Percentiles rank a stretch among this genome's conserved stretches.
Conservation (phyloP, 64 coral and sea anemone species). For the Dendronephthya gigantea region DNA sequence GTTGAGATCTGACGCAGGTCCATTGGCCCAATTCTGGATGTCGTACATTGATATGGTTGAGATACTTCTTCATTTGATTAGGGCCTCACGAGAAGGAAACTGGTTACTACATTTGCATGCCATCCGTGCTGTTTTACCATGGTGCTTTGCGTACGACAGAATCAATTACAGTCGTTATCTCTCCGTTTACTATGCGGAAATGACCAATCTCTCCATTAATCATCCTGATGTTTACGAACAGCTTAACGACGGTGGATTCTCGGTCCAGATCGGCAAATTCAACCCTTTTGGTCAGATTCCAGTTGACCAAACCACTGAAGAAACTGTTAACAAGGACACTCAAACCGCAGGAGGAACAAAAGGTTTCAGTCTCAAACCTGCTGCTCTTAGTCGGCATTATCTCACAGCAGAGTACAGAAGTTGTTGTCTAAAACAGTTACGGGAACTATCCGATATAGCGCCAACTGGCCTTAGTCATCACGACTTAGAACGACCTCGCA, state of each 20-base stretch:
- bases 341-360: conserved; percentile 30
- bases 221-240: conserved; percentile 12
- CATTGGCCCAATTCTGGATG: conserved; percentile 38
- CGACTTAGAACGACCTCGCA: conserved; percentile 21
- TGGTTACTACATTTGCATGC: conserved; percentile 35
- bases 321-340: conserved; percentile 33
- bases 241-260: conserved; percentile 25
- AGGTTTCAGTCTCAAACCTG: conserved; percentile 15
- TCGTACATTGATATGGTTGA: conserved; percentile 40
- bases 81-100: conserved; percentile 22
- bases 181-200: conserved; percentile 13
- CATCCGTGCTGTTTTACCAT: conserved; percentile 34
- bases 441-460: background rate
- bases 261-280: conserved; percentile 20
- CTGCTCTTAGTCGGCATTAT: background rate
- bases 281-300: conserved; percentile 14
- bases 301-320: conserved; percentile 29
- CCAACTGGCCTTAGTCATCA: background rate
- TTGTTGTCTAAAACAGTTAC: background rate
- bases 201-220: conserved; percentile 19
- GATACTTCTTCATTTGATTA: conserved; percentile 16
- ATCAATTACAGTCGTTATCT: conserved; percentile 43
- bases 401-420: conserved; percentile 4
- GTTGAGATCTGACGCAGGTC: background rate
- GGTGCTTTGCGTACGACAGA: conserved; percentile 41